phyloP scores from a whole-genome alignment of 2,888 invertebrate species.

The Diadromus collaris region DNA sequence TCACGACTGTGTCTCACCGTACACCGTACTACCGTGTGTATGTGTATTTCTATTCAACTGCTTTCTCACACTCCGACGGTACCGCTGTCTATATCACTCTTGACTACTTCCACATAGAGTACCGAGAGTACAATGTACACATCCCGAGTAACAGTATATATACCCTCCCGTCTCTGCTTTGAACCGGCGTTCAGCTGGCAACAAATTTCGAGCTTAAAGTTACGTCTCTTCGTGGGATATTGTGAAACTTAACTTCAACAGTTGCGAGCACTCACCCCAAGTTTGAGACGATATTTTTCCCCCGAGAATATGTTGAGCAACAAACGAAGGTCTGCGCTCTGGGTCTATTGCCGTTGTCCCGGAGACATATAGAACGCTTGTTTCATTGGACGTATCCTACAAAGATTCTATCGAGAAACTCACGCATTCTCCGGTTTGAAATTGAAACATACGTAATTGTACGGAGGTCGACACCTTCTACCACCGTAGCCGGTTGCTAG shows the following conservation, averaged over 20 bases:
- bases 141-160: slow-evolving; percentile 19
- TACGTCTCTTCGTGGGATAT: neutral
- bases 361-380: neutral
- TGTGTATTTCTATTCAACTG: slow-evolving; percentile 17
- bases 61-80: slow-evolving; percentile 7
- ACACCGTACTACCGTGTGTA: slow-evolving; percentile 6
- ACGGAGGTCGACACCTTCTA: neutral
- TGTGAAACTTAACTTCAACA: neutral
- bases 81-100: slow-evolving; percentile 22
- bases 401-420: neutral
- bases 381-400: neutral
- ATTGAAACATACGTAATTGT: neutral
- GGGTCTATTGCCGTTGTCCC: neutral
- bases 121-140: slow-evolving; percentile 31
- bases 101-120: slow-evolving; percentile 11
- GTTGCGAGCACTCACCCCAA: neutral
- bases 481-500: neutral
- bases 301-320: neutral
- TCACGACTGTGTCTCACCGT: slow-evolving; percentile 18
- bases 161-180: neutral
- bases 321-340: neutral
- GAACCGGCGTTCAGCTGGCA: neutral
- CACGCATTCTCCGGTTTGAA: neutral
- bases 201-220: slow-evolving; percentile 5
- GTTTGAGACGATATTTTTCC: neutral